phyloP scores from a whole-genome alignment of 1,140 invertebrate genomes.

The Armadillidium nasatum region DNA sequence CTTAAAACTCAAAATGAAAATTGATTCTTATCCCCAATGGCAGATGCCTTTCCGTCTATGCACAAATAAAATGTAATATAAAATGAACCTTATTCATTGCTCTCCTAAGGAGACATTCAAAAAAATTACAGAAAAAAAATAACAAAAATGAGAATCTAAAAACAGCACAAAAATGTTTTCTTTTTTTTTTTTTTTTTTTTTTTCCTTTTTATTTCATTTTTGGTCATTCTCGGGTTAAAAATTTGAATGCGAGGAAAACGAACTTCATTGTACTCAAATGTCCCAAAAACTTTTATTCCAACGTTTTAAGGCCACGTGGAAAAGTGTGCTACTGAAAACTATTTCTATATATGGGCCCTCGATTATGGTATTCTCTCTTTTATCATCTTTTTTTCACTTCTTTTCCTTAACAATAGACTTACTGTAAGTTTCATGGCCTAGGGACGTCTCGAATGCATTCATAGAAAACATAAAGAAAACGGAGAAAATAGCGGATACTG shows the following conservation, averaged over 20 bases:
- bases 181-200: too few relatives aligned
- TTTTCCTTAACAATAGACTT: background rate
- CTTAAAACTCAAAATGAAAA: background rate
- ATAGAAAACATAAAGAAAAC: background rate
- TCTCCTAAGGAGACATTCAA: too few relatives aligned
- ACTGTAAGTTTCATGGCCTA: background rate
- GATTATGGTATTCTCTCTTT: slow-evolving; percentile 4
- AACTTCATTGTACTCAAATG: background rate
- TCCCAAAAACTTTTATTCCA: background rate
- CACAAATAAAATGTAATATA: too few relatives aligned
- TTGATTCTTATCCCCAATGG: background rate
- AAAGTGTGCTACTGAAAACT: slow-evolving; percentile 7
- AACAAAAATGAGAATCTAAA: background rate
- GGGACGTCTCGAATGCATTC: background rate
- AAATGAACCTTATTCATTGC: too few relatives aligned
- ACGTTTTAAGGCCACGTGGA: background rate
- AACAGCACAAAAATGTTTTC: background rate
- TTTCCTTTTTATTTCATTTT: too few relatives aligned
- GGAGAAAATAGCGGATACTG: slow-evolving; percentile 6
- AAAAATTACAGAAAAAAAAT: background rate
- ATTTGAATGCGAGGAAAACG: slow-evolving; percentile 1
- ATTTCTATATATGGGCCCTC: slow-evolving; percentile 10
- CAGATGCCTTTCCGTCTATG: background rate
- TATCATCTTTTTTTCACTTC: slow-evolving; percentile 13
- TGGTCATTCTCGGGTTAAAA: slow-evolving; percentile 9